These are phyloP conservation scores for Pristionchus fissidentatus DNA, from an alignment of 2,888 invertebrate genomes.

Conservation along the genomic window DNA sequence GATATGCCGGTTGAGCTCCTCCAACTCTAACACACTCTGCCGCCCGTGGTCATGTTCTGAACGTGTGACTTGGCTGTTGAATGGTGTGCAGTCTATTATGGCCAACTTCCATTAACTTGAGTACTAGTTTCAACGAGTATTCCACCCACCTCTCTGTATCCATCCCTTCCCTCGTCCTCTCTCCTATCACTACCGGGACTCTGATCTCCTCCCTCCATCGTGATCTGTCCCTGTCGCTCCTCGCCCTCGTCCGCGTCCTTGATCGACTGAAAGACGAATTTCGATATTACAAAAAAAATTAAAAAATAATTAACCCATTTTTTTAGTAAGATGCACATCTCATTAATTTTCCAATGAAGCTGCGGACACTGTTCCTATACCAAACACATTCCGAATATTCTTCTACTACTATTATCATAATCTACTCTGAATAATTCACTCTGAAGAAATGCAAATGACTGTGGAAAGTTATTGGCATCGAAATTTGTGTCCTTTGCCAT, in stretches of 20 bases:
- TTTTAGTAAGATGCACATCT: too few relatives aligned
- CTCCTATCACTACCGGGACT: slow-evolving; percentile 38
- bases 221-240: slow-evolving; percentile 34
- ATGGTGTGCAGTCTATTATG: too few relatives aligned
- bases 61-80: too few relatives aligned
- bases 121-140: slow-evolving; percentile 51
- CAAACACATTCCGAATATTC: background rate
- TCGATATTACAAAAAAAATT: too few relatives aligned
- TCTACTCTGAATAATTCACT: slow-evolving; percentile 8
- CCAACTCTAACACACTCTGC: too few relatives aligned
- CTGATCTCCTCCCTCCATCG: slow-evolving; percentile 7
- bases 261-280: slow-evolving; percentile 51
- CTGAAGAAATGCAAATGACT: too few relatives aligned
- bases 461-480: background rate
- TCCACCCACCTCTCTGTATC: slow-evolving; percentile 40
- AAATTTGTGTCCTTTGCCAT: slow-evolving; percentile 38
- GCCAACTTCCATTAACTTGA: background rate
- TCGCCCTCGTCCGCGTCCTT: slow-evolving; percentile 55
- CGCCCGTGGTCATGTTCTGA: too few relatives aligned
- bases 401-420: background rate
- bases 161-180: slow-evolving; percentile 15
- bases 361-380: too few relatives aligned
- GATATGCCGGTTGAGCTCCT: too few relatives aligned
- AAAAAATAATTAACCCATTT: too few relatives aligned
- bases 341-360: too few relatives aligned